A percentile compares a stretch with the other conserved stretches of the same genome.
Evolutionary conservation across 2,888 invertebrate genomes (phyloP).

Genomic region (Apamea monoglypha): DNA sequence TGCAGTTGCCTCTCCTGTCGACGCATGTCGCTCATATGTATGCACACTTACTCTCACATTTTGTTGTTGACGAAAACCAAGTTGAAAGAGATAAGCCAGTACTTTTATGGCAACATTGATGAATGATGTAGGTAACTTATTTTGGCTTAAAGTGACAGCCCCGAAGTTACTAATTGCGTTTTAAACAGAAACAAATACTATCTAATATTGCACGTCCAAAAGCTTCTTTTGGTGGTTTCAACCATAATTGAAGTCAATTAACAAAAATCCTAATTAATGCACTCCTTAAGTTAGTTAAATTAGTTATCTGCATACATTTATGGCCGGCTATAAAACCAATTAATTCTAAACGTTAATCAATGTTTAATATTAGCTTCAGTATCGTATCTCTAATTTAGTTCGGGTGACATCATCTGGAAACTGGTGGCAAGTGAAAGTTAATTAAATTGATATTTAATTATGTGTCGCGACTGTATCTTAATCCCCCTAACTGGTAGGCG

Average conservation of each 20-base stretch:
- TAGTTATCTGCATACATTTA: slow-evolving; percentile 53
- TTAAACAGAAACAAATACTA: background rate
- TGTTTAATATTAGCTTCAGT: slow-evolving; percentile 53
- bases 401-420: slow-evolving; percentile 79
- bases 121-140: background rate
- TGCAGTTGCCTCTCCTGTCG: background rate
- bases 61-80: background rate
- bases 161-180: background rate
- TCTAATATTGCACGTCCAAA: background rate
- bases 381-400: slow-evolving; percentile 54
- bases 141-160: background rate
- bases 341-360: slow-evolving; percentile 64
- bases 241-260: slow-evolving; percentile 20
- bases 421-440: slow-evolving; percentile 82
- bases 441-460: slow-evolving; percentile 77
- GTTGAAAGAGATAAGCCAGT: background rate
- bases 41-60: background rate
- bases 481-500: slow-evolving; percentile 60
- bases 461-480: slow-evolving; percentile 64
- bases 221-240: background rate
- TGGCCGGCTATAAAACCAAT: slow-evolving; percentile 59
- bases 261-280: slow-evolving; percentile 29
- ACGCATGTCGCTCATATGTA: background rate
- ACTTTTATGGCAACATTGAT: background rate
- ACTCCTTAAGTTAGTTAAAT: slow-evolving; percentile 24